Base-by-base conservation (phyloP, 2,113 vertebrate genomes). In the Gallinago undulata region DNA sequence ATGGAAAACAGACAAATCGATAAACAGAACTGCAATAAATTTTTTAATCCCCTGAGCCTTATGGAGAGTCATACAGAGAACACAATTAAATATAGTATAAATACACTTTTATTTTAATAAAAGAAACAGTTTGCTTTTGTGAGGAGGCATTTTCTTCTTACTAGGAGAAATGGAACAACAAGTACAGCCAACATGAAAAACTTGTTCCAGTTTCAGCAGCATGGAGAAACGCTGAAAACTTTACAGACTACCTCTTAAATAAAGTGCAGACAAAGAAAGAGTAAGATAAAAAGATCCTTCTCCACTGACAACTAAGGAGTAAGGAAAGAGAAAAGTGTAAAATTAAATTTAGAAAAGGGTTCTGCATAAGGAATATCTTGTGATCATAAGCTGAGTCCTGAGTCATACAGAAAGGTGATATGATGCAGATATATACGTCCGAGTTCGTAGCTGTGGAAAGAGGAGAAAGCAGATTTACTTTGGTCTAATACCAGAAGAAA, bases 181-280 rank as follows among this genome's bases (percentile, higher is more conserved):
- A 92, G 55, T 93, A 67, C 75, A 93, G 85, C 67, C 82, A 95
- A 92, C 37, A 56, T 17, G 56, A 93, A 72, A 85, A 80, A 59
- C 56, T 47, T 83, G 27, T 89, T 93, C 76, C 76, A 72, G 47
- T 77, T 96, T 90, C 85, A 78, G 35, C 69, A 73, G 19, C 75
- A 84, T n/a, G 37, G 30, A 95, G 73, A 89, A 90, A 88, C 1
- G 2, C 60, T 0, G 9, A 73, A 91, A 85, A n/a, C 31, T 89
- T 84, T 81, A 67, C 19, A 80, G 64, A 80, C 43, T 80, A 77
- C 37, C 35, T 90, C 41, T 76, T 85, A 93, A 88, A 94, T 88
- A 70, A 95, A 92, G 21, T 33, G 13, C 28, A 93, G 59, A 73
- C 23, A 80, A 86, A 77, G 55, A 87, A 74, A 27, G 43, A 89